Base-by-base conservation (phyloP, 2,888 invertebrate species). In the Caenorhabditis imperialis region DNA sequence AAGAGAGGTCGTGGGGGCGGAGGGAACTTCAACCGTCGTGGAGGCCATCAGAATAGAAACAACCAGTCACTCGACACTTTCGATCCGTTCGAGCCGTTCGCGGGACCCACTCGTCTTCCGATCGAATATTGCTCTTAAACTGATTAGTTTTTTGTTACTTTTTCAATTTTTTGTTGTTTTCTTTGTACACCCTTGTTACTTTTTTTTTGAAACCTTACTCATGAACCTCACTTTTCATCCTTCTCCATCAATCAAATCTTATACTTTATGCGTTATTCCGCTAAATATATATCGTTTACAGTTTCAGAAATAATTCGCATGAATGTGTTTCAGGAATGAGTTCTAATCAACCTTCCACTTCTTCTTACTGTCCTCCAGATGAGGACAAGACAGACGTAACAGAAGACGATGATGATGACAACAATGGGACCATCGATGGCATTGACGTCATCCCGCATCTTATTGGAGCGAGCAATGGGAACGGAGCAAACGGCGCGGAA, bases 71-170 rank as follows among this genome's bases (percentile, higher is more conserved):
- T 35, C 20, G 71, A 69, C 25, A 50, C 35, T 1, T 81, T 81
- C 58, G 81, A 81, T 48, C 81, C 81, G n/a, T 81, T 81, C 51
- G 81, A 81, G 72, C 81, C 81, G 6, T 81, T 81, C 42, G 62
- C 74, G 20, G 81, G 81, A 14, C 74, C 69, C 10, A 40, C 47
- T 33, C 63, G 63, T 38, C 70, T 79, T 20, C 79, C 79, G 4
- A 48, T 70, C n/a, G 79, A 79, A 25, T 79, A 79, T 48, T 65
- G 44, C 38, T 60, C 44, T 25, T 33, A 14, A 48, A 22, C 35
- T n/a, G 18, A 22, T 40, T 12, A 44, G 18, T 12, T 57, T 30
- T 8, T 50, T n/a, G n/a, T n/a, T n/a, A n/a, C n/a, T 7, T 30
- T 30, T 30, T 30, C 10, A 10, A 6, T 10, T 23, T 45, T 44